These are phyloP conservation scores for Sakesphorus luctuosus DNA, from an alignment of 2,113 vertebrate genomes.

Conservation along the genomic window DNA sequence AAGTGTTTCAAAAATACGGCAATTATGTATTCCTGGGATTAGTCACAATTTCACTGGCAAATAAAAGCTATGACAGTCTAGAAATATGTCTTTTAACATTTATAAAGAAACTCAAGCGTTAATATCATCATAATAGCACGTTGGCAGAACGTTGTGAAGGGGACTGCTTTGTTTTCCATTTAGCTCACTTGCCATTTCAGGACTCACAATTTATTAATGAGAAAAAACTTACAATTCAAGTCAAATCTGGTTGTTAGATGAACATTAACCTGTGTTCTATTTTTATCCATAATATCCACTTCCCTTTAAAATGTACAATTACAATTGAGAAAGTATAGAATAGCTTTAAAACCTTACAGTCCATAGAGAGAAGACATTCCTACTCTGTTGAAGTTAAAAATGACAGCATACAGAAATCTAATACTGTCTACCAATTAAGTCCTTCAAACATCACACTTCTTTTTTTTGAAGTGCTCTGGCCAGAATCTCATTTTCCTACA, in stretches of 20 bases:
- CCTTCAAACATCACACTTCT: not conserved
- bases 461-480: not conserved
- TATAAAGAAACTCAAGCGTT: not conserved
- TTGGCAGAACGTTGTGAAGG: not conserved
- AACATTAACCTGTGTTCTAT: not conserved
- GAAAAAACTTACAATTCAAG: not conserved
- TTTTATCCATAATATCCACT: not conserved
- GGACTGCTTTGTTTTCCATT: not conserved
- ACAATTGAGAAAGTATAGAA: not conserved
- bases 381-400: not conserved
- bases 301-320: not conserved
- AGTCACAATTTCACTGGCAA: not conserved
- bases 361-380: not conserved
- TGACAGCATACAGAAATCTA: not conserved
- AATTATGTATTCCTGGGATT: not conserved
- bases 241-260: not conserved
- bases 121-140: not conserved
- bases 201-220: not conserved
- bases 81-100: not conserved
- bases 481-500: not conserved
- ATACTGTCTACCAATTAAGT: not conserved
- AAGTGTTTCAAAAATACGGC: not conserved
- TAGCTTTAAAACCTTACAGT: not conserved
- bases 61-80: not conserved
- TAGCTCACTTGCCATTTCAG: not conserved